Evolutionary conservation across 2,797 vertebrate species (phyloP).

Genomic region (Brachyalestes nurse): DNA sequence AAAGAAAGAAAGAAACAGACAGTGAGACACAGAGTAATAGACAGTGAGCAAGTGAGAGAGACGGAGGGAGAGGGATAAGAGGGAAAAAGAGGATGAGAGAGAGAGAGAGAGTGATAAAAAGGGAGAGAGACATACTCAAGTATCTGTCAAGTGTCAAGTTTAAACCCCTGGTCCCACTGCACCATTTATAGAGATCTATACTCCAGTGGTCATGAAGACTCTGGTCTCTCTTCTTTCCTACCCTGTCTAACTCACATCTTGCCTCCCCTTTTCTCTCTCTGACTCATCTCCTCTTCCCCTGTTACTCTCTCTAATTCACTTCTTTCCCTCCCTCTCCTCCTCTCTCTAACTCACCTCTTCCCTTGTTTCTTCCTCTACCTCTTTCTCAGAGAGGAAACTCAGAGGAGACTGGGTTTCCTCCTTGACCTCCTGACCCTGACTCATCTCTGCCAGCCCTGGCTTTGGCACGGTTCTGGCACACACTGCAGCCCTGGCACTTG

Average conservation of each 20-base stretch:
- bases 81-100: background rate
- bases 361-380: background rate
- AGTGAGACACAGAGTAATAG: constrained; percentile 25
- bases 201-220: too few species aligned
- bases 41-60: background rate
- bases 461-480: constrained; percentile 50
- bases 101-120: background rate
- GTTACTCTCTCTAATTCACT: background rate
- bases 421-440: constrained; percentile 72
- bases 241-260: too few species aligned
- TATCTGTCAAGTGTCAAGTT: background rate
- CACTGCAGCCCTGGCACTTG: constrained; percentile 50
- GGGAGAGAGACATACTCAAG: background rate
- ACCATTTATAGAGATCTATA: background rate
- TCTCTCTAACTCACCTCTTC: background rate
- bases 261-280: background rate
- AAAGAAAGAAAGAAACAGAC: constrained; percentile 10
- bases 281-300: background rate
- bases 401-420: constrained; percentile 49
- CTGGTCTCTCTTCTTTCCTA: background rate
- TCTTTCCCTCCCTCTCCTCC: background rate
- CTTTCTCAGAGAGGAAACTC: background rate
- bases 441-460: constrained; percentile 62
- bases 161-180: background rate
- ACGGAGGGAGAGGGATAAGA: background rate